These are phyloP conservation scores for Bombus cullumanus DNA, from an alignment of 1,140 invertebrate species.

Conservation along the genomic window DNA sequence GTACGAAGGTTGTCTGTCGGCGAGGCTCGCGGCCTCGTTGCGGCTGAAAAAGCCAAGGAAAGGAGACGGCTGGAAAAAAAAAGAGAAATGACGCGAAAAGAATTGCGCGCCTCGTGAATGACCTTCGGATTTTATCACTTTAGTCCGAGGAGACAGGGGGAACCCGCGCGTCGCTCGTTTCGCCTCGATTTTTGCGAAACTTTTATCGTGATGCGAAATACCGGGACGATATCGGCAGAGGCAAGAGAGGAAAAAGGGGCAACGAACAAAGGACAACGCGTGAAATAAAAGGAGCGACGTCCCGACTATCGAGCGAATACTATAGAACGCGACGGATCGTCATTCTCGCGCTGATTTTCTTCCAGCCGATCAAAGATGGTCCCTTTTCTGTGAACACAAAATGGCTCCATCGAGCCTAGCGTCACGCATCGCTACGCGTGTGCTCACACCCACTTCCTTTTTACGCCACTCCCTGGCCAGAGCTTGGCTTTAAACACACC, in stretches of 20 bases:
- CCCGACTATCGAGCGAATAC: too few species aligned
- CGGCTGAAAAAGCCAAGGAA: conserved; percentile 70
- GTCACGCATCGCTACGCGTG: conserved; percentile 81
- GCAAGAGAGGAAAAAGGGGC: background rate
- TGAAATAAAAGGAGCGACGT: background rate
- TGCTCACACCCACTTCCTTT: conserved; percentile 83
- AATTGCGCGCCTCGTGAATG: conserved; percentile 64
- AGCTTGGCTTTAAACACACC: conserved; percentile 32
- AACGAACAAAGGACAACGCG: background rate
- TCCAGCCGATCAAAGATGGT: conserved; percentile 74
- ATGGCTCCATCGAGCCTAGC: conserved; percentile 78
- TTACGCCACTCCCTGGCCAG: conserved; percentile 81
- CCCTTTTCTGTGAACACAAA: conserved; percentile 74
- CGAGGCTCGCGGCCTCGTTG: conserved; percentile 76
- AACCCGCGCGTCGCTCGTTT: background rate
- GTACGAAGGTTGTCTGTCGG: conserved; percentile 79
- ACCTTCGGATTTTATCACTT: conserved; percentile 66
- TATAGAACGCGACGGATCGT: background rate
- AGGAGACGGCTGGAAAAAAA: conserved; percentile 61
- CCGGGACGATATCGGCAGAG: background rate
- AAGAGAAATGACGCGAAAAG: conserved; percentile 65
- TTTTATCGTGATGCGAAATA: background rate
- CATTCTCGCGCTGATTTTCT: background rate
- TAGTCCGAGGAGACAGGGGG: conserved; percentile 40
- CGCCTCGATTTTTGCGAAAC: conserved; percentile 29